Evolutionary conservation across 2,797 vertebrate genomes (phyloP), one percentile per base, ranked within the genome.

Genomic region (Macropodus opercularis): DNA sequence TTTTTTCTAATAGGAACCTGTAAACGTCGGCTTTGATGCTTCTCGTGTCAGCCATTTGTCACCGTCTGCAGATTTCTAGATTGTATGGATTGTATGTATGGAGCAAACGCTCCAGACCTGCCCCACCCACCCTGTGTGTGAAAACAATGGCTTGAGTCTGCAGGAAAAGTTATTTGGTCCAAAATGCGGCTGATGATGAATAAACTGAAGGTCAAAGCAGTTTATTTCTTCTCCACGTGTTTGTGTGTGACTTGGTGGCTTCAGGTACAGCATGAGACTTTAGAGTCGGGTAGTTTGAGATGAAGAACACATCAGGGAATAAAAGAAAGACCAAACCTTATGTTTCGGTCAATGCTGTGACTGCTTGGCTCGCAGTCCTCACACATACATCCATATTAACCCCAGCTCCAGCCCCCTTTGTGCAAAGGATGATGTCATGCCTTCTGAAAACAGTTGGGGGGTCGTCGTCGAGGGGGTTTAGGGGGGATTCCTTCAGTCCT

Each of bases 391-490:
- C 64, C 82, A 86, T 74, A 81, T 80, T 79, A 84, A 75, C 79
- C 78, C 75, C 80, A 69, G 66, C 78, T 80, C 65, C 74, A 77
- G 68, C 81, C 77, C 63, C 72, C 78, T 88, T 90, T 90, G 88
- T 87, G 87, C 75, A 69, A 72, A 75, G 56, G 85, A 89, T 92
- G 91, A 91, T 91, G 90, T 91, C 90, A 91, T 91, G 72, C 83
- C 82, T 87, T 89, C 83, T 90, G 83, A 88, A 90, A 88, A 84
- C 81, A 86, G 75, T 75, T 76, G 64, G 75, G 68, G 75, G 58
- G 72, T 64, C 34, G 53, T 77, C 48, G 63, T 79, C 54, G 36
- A n/a, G 57, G 72, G 79, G 85, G 70, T 58, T 79, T 77, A 48
- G 44, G 66, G 76, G 84, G 86, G 85, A 78, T 89, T 87, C 85